Conservation (phyloP, 1,140 invertebrate species). For the Drosophila jambulina region DNA sequence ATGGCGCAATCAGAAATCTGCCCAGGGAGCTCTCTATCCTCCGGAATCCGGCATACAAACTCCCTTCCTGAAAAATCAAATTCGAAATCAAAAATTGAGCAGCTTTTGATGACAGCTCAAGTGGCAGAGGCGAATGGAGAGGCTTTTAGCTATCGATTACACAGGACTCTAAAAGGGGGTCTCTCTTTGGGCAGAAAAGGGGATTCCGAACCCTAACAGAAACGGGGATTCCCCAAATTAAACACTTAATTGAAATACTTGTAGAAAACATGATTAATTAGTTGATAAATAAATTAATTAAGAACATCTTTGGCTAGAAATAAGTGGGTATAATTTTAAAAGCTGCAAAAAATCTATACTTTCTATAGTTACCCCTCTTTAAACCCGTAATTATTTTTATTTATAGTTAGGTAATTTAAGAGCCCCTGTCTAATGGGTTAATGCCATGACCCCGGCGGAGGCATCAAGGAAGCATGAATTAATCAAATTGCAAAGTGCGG, state of each 20-base stretch:
- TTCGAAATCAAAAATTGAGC: slow-evolving; percentile 80
- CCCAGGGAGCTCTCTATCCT: neutral
- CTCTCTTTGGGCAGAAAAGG: neutral
- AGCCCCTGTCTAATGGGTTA: slow-evolving; percentile 14
- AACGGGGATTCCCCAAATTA: neutral
- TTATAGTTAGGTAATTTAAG: neutral
- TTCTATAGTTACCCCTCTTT: neutral
- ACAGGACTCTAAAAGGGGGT: neutral
- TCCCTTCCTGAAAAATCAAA: slow-evolving; percentile 55
- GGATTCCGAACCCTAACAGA: too few relatives aligned
- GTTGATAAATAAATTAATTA: too few relatives aligned
- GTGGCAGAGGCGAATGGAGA: slow-evolving; percentile 45
- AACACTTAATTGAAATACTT: neutral
- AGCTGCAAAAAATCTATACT: too few relatives aligned
- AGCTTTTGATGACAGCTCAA: slow-evolving; percentile 83
- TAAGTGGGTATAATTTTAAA: too few relatives aligned
- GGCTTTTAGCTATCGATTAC: slow-evolving; percentile 62
- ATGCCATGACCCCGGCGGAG: slow-evolving; percentile 37
- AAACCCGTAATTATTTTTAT: neutral
- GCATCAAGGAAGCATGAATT: slow-evolving; percentile 67
- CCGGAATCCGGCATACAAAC: neutral
- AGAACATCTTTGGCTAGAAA: too few relatives aligned
- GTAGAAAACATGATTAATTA: too few relatives aligned
- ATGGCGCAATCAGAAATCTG: slow-evolving; percentile 65
- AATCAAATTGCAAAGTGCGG: slow-evolving; percentile 75